These are phyloP conservation scores for Nemotelus nigrinus DNA, from an alignment of 2,888 invertebrate species.

Conservation along the genomic window DNA sequence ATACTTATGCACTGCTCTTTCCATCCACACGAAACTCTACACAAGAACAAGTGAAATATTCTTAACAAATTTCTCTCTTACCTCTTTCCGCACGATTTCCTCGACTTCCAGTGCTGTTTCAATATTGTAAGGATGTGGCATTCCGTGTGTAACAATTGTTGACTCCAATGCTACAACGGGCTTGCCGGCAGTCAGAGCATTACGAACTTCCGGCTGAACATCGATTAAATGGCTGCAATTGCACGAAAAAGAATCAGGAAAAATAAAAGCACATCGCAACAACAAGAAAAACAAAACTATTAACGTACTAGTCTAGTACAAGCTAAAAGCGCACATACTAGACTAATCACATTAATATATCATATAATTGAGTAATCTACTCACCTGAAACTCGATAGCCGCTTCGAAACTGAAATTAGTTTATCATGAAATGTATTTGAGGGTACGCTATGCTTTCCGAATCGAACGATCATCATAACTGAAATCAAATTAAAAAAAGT, in stretches of 20 bases:
- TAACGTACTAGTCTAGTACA: no score
- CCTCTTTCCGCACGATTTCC: constrained; percentile 75
- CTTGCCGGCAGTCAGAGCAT: constrained; percentile 70
- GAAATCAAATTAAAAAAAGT: constrained; percentile 18
- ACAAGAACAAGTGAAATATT: no score
- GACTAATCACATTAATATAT: neutral
- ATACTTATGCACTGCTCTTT: no score
- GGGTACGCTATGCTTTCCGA: constrained; percentile 9
- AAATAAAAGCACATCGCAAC: neutral
- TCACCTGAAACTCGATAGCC: constrained; percentile 25
- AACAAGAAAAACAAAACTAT: no score
- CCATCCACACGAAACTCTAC: no score
- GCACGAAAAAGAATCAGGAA: constrained; percentile 7
- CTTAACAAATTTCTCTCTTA: constrained; percentile 56
- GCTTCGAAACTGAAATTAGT: constrained; percentile 6
- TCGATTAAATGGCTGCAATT: constrained; percentile 56
- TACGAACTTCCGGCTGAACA: constrained; percentile 72
- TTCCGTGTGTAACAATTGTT: constrained; percentile 97
- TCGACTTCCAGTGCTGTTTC: constrained; percentile 86
- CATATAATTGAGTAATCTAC: constrained; percentile 4
- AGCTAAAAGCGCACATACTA: neutral
- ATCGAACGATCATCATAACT: constrained; percentile 24
- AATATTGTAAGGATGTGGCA: constrained; percentile 93
- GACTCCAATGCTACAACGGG: constrained; percentile 96
- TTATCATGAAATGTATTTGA: neutral